A percentile compares a stretch with the other conserved stretches of the same genome.
Conservation (phyloP, 2,797 vertebrate genomes). For the Heterohyrax brucei region DNA sequence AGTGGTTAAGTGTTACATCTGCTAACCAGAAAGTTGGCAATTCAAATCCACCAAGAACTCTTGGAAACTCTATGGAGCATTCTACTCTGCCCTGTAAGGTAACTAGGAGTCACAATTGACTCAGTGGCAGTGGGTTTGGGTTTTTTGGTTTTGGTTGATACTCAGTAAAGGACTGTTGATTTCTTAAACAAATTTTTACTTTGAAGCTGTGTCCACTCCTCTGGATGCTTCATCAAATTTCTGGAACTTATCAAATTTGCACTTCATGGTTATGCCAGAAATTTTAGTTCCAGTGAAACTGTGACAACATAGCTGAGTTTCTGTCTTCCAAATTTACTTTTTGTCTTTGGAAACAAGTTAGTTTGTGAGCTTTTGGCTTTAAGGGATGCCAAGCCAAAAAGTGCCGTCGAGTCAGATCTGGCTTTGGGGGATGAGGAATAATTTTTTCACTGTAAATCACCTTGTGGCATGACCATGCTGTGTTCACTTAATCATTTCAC, state of each 20-base stretch:
- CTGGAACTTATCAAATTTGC: background rate
- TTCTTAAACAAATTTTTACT: constrained; percentile 50
- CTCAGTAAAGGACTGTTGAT: background rate
- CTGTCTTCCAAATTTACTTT: constrained; percentile 52
- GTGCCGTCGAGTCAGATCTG: too few relatives aligned
- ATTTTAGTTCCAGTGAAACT: constrained; percentile 49
- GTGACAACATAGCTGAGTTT: constrained; percentile 68
- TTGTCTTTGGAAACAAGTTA: constrained; percentile 49
- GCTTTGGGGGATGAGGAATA: background rate
- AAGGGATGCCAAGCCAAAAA: background rate
- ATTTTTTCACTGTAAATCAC: constrained; percentile 58
- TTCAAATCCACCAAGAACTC: too few relatives aligned
- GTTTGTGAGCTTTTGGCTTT: constrained; percentile 21
- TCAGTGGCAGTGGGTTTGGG: too few relatives aligned
- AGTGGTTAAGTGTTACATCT: too few relatives aligned
- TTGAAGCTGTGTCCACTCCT: constrained; percentile 19
- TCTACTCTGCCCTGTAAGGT: too few relatives aligned
- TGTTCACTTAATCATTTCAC: constrained; percentile 26
- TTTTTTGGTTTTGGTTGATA: too few relatives aligned
- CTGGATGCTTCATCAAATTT: constrained; percentile 25
- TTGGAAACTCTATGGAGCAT: too few relatives aligned
- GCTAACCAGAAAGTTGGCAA: too few relatives aligned
- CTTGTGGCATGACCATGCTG: background rate
- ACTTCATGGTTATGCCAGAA: constrained; percentile 22
- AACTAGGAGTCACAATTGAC: too few relatives aligned